Percentiles rank a stretch among this genome's conserved stretches.
These are phyloP conservation scores for Lepidurus packardi DNA, from an alignment of 1,140 invertebrate genomes.

Conservation along the genomic window DNA sequence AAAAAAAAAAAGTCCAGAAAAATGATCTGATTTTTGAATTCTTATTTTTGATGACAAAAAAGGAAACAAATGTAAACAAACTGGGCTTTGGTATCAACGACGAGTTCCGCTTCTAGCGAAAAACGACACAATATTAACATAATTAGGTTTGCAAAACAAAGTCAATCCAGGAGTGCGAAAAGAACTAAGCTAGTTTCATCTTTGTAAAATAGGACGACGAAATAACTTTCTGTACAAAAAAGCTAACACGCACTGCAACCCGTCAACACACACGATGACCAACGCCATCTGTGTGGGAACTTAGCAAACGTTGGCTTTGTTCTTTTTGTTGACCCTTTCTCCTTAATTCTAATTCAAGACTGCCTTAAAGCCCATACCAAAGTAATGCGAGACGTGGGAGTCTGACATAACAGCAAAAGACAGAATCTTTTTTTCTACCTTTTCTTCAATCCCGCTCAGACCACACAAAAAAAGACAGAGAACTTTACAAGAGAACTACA, in stretches of 20 bases:
- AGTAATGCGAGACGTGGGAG: neutral
- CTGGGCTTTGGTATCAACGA: slow-evolving; percentile 18
- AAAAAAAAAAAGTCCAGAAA: neutral
- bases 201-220: slow-evolving; percentile 1
- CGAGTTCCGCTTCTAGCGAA: slow-evolving; percentile 10
- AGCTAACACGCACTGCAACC: slow-evolving; percentile 1
- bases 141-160: slow-evolving; percentile 11
- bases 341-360: neutral
- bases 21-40: neutral
- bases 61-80: slow-evolving; percentile 7
- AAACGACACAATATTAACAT: slow-evolving; percentile 19
- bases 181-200: neutral
- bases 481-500: slow-evolving; percentile 12
- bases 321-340: slow-evolving; percentile 10
- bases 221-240: slow-evolving; percentile 9
- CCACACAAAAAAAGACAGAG: neutral
- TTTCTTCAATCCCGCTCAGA: neutral
- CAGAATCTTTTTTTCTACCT: neutral
- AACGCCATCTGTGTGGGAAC: slow-evolving; percentile 2
- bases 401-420: neutral
- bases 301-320: neutral
- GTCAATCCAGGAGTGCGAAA: neutral
- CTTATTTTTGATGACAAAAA: neutral
- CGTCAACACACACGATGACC: neutral
- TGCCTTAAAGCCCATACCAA: slow-evolving; percentile 4